Conservation (phyloP, 1,140 invertebrate species). For the Paraescarpia echinospica region DNA sequence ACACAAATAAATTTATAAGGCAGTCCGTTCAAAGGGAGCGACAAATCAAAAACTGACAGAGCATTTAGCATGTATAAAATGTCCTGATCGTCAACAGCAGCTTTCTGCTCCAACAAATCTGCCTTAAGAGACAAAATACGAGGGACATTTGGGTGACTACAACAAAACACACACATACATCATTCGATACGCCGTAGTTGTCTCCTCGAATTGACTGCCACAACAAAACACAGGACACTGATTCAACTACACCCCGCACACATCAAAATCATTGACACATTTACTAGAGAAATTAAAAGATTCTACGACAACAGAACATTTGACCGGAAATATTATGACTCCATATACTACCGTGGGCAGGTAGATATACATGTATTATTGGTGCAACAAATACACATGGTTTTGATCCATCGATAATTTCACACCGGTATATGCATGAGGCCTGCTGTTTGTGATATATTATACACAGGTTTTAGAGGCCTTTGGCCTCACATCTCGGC, state of each 20-base stretch:
- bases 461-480: not conserved
- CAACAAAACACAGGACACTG: not conserved
- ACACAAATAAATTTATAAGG: not conserved
- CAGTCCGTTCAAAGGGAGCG: not conserved
- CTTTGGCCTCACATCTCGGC: not conserved
- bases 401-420: not conserved
- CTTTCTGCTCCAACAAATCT: not conserved
- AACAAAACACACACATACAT: not conserved
- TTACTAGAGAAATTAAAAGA: not conserved
- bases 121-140: not conserved
- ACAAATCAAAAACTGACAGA: not conserved
- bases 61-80: not conserved
- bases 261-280: not conserved
- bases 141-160: not conserved
- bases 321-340: not conserved
- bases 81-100: not conserved
- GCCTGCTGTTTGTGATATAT: not conserved
- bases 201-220: not conserved
- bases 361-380: too few species aligned
- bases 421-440: not conserved
- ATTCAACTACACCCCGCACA: not conserved
- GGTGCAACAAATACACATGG: not conserved
- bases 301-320: not conserved
- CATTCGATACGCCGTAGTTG: not conserved
- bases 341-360: too few species aligned